Base-by-base conservation (phyloP, 2,888 invertebrate species). In the Chalcis sispes region DNA sequence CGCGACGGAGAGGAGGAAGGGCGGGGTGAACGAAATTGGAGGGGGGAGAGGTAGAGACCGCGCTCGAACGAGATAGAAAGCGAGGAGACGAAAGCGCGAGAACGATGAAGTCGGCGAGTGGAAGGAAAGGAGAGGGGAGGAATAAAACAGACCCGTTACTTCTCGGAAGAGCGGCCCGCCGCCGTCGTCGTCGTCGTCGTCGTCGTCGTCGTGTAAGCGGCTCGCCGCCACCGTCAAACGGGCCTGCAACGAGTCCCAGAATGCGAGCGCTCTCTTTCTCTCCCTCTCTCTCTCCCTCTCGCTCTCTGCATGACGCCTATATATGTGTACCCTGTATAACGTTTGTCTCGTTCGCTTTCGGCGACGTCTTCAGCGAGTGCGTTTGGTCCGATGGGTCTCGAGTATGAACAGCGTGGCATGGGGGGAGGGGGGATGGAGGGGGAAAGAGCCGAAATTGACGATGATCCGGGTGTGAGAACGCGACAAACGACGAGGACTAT, bases 71-170 rank as follows among this genome's bases (percentile, higher is more conserved):
- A 50, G 48, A 50, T 8, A 42, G 27, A 2, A 3, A 29, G 32
- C 20, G 25, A n/a, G 25, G 48, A 32, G 25, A 20, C 7, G 18
- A 50, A 50, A 46, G 58, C 71, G 64, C 56, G 56, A 42, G 50
- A 46, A 67, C n/a, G 65, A n/a, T 18, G 20, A n/a, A n/a, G n/a
- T n/a, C n/a, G n/a, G n/a, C n/a, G n/a, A n/a, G n/a, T n/a, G n/a
- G 23, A 0, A 23, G 23, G 15, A 25, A 29, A 20, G 58, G 29
- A 58, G 61, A 42, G 69, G 62, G 42, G 72, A 66, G 61, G 70
- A 61, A 75, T 77, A 66, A 79, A 72, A 36, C 72, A 52, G 86
- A 87, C 86, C 87, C 87, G 86, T 87, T 87, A 87, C 83, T 87
- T 86, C 85, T 86, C 81, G 83, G 87, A 87, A 86, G 82, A 72